These are phyloP conservation scores for Drosophila prolongata DNA, from an alignment of 2,888 invertebrate species.

Conservation along the genomic window DNA sequence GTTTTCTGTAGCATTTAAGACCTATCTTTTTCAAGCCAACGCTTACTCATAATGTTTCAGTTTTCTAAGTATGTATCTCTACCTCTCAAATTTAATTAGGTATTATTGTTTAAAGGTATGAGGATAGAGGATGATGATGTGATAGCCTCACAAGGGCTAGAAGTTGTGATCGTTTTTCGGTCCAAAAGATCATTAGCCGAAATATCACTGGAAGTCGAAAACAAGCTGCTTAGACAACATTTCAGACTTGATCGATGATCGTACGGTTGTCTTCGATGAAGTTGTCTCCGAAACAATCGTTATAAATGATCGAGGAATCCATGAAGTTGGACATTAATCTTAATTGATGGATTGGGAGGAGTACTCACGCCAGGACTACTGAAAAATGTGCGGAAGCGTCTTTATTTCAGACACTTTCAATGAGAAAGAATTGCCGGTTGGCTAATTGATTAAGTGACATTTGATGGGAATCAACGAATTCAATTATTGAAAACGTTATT, in stretches of 20 bases:
- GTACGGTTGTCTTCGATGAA: constrained; percentile 27
- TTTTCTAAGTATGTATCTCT: too few relatives aligned
- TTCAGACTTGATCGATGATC: constrained; percentile 51
- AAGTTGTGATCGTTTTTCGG: constrained; percentile 2
- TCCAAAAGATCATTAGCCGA: constrained; percentile 44
- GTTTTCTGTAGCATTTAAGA: too few relatives aligned
- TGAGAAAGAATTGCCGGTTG: constrained; percentile 15
- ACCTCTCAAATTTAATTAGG: background rate
- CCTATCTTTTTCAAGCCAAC: too few relatives aligned
- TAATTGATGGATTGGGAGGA: constrained; percentile 57
- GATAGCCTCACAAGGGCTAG: background rate
- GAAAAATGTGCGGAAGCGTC: constrained; percentile 33
- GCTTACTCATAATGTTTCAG: too few relatives aligned
- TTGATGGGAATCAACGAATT: constrained; percentile 8
- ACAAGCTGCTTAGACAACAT: constrained; percentile 23
- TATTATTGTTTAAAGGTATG: background rate
- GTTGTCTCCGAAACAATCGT: constrained; percentile 40
- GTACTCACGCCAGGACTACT: constrained; percentile 19
- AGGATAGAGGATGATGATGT: background rate
- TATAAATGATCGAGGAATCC: constrained; percentile 46
- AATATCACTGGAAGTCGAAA: constrained; percentile 39
- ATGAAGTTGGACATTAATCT: constrained; percentile 60
- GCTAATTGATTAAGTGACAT: constrained; percentile 21
- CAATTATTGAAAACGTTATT: too few relatives aligned
- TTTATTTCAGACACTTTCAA: constrained; percentile 19